Conservation (phyloP, 2,113 vertebrate species). For the Bathybates hornii region DNA sequence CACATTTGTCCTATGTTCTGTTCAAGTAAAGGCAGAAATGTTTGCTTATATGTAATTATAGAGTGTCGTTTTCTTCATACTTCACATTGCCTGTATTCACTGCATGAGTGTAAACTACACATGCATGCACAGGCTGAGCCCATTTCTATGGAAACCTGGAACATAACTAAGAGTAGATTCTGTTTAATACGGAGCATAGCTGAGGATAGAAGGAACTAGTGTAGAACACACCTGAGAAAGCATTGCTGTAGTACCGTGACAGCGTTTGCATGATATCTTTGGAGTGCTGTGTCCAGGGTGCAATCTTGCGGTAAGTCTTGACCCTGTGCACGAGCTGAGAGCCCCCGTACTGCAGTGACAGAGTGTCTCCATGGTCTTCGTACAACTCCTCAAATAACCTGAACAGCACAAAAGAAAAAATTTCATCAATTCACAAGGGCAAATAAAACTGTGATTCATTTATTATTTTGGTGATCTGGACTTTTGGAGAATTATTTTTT, state of each 20-base stretch:
- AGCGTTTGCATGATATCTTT: conserved; percentile 98
- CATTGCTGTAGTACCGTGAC: conserved; percentile 95
- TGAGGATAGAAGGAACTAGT: not conserved
- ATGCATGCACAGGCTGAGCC: not conserved
- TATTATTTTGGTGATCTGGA: not conserved
- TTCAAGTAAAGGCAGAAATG: not conserved
- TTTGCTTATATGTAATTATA: not conserved
- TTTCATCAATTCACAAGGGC: not conserved
- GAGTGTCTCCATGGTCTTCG: conserved; percentile 96
- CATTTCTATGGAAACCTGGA: not conserved
- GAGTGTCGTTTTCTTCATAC: not conserved
- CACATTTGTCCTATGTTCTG: not conserved
- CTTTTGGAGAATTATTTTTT: not conserved
- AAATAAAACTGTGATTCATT: not conserved
- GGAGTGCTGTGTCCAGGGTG: conserved; percentile 96
- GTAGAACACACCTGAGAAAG: conserved; percentile 84
- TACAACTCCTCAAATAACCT: conserved; percentile 98
- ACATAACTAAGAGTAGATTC: not conserved
- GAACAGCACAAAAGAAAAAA: not conserved
- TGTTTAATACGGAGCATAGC: not conserved
- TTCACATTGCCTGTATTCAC: not conserved
- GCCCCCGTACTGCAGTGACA: conserved; percentile 94
- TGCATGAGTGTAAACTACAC: not conserved
- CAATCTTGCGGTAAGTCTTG: conserved; percentile 97
- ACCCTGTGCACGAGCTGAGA: conserved; percentile 97